phyloP scores from a whole-genome alignment of 2,797 vertebrate genomes.

The Pipistrellus pygmaeus region DNA sequence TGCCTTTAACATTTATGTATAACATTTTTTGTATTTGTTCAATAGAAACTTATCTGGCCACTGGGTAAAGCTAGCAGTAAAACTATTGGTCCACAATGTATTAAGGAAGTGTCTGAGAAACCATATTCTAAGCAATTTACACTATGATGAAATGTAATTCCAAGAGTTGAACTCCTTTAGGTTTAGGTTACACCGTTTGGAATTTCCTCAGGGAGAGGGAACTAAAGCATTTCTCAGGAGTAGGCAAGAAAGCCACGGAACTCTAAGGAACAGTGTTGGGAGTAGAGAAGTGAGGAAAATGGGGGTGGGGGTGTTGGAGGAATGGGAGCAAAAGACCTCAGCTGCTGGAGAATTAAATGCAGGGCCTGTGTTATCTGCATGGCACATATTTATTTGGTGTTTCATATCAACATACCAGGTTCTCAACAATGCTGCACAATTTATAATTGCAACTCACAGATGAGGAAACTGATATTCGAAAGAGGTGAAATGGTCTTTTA shows the following conservation, averaged over 20 bases:
- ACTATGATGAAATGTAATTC: background rate
- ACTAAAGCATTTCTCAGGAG: background rate
- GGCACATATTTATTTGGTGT: background rate
- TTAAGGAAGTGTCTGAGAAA: background rate
- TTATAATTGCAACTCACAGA: constrained; percentile 19
- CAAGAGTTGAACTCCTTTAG: constrained; percentile 1
- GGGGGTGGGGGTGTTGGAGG: no score
- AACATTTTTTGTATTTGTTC: no score
- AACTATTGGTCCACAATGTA: no score
- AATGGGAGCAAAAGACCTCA: background rate
- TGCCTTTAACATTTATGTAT: no score
- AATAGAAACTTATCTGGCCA: no score
- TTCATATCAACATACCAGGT: background rate
- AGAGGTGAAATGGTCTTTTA: background rate
- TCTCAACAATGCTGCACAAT: background rate
- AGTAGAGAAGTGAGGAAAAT: background rate
- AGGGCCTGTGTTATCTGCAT: background rate
- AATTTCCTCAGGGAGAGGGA: background rate
- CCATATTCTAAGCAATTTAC: background rate
- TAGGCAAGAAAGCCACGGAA: background rate
- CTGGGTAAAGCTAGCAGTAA: no score
- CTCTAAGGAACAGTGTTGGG: background rate
- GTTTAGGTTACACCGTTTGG: background rate
- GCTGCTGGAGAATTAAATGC: background rate
- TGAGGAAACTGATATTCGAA: background rate